Evolutionary conservation across 2,113 vertebrate genomes (phyloP), one percentile per base, ranked within the genome.

Genomic region (Chionodraco myersi): DNA sequence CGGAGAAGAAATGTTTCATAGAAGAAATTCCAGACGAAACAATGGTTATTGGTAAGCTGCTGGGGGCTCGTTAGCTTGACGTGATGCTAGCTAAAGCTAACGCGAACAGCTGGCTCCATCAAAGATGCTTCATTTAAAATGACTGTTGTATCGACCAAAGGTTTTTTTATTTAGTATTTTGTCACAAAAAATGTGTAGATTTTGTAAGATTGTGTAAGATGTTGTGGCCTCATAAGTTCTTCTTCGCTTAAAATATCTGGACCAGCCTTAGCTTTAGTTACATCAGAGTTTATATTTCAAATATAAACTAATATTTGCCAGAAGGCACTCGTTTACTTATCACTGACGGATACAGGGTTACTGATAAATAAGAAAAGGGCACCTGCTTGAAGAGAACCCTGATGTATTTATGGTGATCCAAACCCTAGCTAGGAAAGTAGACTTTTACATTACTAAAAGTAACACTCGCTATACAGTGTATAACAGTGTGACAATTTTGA

Each of bases 11-110:
- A 67, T 98, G 97, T 75, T 98, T 98, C 91, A 98, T 97, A 74
- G 97, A 97, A 84, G 97, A 98, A 75, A 97, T 98, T 61, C 97
- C 97, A 0, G 97, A 98, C 75, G 97, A 98, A 90, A 98, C 97
- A 69, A 98, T 98, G 97, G 97, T 98, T 10, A 97, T 97, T 70
- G 97, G 97, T 97, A 84, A 94, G 96, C 36, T 34, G 16, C 45
- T 44, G 34, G 48, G 30, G 1, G 67, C 15, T 30, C 1, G 18
- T 67, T 77, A 77, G 75, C 79, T 52, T 62, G n/a, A 6, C n/a
- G 45, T 13, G 16, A 41, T 41, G 49, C 14, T 51, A 54, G 79
- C 86, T 88, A 86, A 49, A 48, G 63, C 83, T 26, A 1, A 18
- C 0, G 60, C 60, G 56, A 83, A 72, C 82, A 87, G 79, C 88